Conservation (phyloP, 2,113 vertebrate genomes). For the Mixornis gularis region DNA sequence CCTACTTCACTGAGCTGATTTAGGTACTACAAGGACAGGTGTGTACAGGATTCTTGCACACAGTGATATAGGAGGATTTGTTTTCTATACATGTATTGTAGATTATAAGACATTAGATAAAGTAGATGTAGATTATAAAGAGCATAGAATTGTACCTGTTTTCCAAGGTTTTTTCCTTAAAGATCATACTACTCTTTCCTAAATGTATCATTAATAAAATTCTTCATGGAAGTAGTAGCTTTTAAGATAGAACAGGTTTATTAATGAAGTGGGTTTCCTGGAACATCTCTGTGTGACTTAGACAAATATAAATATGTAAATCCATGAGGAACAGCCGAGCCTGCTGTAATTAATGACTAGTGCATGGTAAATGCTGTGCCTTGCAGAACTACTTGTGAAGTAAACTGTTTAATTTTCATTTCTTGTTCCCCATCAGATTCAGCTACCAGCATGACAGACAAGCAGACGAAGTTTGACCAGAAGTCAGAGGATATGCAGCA, state of each 20-base stretch:
- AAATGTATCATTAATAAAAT: neutral
- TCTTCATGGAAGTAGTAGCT: neutral
- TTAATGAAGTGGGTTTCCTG: neutral
- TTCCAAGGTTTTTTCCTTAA: neutral
- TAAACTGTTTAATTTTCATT: neutral
- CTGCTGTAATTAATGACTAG: neutral
- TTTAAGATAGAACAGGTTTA: neutral
- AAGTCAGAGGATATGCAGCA: conserved; percentile 40
- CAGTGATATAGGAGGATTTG: neutral
- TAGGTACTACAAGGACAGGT: neutral
- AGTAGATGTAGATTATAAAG: neutral
- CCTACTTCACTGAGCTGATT: neutral
- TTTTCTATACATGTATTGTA: neutral
- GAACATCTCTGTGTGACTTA: neutral
- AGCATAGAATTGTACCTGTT: neutral
- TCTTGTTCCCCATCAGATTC: conserved; percentile 14
- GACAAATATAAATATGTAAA: neutral
- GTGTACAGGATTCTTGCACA: neutral
- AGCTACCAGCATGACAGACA: neutral
- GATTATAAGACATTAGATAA: neutral
- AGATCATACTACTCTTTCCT: neutral
- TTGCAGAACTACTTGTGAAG: neutral
- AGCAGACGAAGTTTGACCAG: conserved; percentile 15
- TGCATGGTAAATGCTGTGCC: neutral
- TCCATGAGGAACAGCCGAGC: neutral